Conservation (phyloP, 2,797 vertebrate species). For the Argyrosomus regius region DNA sequence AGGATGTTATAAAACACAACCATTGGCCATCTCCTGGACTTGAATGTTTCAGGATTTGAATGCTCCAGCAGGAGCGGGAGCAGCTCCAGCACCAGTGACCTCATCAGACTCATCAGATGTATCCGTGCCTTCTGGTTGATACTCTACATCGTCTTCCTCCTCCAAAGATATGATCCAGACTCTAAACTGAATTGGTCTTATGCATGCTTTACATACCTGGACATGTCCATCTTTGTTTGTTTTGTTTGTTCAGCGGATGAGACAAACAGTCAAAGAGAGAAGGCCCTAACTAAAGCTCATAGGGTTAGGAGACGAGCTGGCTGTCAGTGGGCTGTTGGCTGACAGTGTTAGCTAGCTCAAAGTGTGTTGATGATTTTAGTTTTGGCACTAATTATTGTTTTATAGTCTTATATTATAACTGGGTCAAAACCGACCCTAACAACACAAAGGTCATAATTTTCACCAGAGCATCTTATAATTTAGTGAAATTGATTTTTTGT, state of each 20-base stretch:
- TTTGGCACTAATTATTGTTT: background rate
- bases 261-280: background rate
- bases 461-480: background rate
- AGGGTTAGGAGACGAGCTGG: background rate
- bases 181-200: background rate
- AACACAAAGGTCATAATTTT: no score
- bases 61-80: background rate
- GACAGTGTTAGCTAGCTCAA: background rate
- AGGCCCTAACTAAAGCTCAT: background rate
- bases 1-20: background rate
- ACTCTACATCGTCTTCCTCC: background rate
- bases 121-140: background rate
- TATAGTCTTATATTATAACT: background rate
- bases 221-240: background rate
- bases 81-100: background rate
- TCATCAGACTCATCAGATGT: background rate
- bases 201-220: background rate
- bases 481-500: no score
- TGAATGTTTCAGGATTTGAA: no score
- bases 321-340: background rate
- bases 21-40: background rate
- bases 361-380: background rate
- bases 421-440: no score
- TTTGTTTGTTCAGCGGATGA: background rate
- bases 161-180: background rate